Evolutionary conservation across 2,888 invertebrate species (phyloP).

Genomic region (Acrobasis suavella): DNA sequence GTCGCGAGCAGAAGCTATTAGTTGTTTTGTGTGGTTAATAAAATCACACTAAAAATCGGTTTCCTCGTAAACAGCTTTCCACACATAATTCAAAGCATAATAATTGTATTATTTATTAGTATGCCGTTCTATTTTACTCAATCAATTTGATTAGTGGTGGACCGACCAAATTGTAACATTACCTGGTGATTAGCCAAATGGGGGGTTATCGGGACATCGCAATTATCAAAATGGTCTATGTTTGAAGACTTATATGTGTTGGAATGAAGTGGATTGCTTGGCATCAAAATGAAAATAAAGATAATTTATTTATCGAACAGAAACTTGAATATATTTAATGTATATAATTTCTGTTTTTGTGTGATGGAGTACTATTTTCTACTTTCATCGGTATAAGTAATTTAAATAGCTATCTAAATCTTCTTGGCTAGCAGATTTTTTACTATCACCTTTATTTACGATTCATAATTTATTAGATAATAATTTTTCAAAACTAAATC

Average conservation of each 20-base stretch:
- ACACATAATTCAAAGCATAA: neutral
- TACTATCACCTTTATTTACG: too few species aligned
- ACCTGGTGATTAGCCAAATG: conserved; percentile 39
- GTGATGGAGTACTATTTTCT: too few species aligned
- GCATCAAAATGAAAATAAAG: neutral
- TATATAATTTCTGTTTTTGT: too few species aligned
- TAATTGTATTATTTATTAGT: conserved; percentile 3
- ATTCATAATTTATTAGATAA: too few species aligned
- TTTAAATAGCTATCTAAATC: too few species aligned
- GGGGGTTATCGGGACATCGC: conserved; percentile 33
- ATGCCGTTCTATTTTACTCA: conserved; percentile 41
- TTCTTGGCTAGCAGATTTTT: too few species aligned
- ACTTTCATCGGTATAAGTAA: too few species aligned
- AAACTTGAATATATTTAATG: too few species aligned
- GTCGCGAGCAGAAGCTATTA: neutral
- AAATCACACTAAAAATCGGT: neutral
- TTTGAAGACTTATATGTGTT: neutral
- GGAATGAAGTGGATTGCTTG: neutral
- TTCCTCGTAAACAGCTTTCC: neutral
- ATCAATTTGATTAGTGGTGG: conserved; percentile 38
- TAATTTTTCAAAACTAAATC: too few species aligned
- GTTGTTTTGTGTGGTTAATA: neutral
- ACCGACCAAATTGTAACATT: conserved; percentile 28
- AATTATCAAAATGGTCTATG: conserved; percentile 17
- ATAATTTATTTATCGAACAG: too few species aligned